Conservation (phyloP, 23 tunicate species). For the Botrylloides violaceus region DNA sequence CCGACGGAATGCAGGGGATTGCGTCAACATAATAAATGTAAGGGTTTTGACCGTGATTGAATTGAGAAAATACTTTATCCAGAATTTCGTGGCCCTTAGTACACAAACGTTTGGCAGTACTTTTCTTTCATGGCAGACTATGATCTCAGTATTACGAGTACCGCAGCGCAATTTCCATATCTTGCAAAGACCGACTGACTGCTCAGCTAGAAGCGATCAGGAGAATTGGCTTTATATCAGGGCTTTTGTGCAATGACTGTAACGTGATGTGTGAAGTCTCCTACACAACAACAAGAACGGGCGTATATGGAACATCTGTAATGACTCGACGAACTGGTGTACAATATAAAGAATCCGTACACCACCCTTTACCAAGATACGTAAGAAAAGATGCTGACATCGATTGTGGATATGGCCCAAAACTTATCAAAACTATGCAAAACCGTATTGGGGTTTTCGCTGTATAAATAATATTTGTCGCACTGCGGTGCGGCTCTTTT, state of each 20-base stretch:
- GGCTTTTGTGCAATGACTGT: not conserved
- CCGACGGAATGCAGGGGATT: not conserved
- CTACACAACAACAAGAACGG: not conserved
- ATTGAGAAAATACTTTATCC: not conserved
- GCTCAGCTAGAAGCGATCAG: conserved; percentile 29
- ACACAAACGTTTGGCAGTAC: conserved; percentile 23
- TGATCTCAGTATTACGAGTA: conserved; percentile 4
- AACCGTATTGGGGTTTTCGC: not conserved
- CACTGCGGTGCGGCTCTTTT: not conserved
- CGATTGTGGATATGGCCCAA: not conserved
- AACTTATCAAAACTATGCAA: not conserved
- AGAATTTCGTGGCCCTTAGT: not conserved
- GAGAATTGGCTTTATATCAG: conserved; percentile 6
- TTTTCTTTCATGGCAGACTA: conserved; percentile 33
- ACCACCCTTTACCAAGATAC: not conserved
- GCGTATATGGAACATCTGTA: not conserved
- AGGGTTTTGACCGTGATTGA: not conserved
- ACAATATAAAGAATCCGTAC: not conserved
- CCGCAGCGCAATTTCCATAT: not conserved
- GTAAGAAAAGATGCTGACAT: not conserved
- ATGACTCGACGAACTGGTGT: not conserved
- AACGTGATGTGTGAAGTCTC: not conserved
- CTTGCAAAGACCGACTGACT: conserved; percentile 3
- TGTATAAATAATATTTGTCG: not conserved
- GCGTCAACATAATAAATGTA: not conserved